phyloP scores from a whole-genome alignment of 2,797 vertebrate genomes.

The Hoplostethus atlanticus region DNA sequence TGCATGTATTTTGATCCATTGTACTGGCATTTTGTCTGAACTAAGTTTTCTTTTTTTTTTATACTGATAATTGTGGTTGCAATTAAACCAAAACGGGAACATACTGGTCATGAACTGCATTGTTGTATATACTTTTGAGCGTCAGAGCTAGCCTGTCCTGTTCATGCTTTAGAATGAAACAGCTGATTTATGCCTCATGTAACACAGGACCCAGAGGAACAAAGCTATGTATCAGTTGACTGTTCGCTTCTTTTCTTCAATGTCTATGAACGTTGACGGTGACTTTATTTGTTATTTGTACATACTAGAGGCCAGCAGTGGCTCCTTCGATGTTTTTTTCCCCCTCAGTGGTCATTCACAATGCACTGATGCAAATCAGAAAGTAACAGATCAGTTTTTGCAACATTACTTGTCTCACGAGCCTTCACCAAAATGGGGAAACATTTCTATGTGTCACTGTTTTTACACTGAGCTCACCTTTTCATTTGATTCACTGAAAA shows the following conservation, averaged over 20 bases:
- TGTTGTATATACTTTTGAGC: constrained; percentile 40
- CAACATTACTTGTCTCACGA: constrained; percentile 13
- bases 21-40: constrained; percentile 20
- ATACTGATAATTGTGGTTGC: constrained; percentile 40
- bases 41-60: constrained; percentile 13
- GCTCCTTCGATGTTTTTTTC: constrained; percentile 24
- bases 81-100: constrained; percentile 61
- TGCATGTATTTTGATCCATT: not conserved
- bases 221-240: constrained; percentile 10
- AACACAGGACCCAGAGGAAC: constrained; percentile 38
- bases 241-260: constrained; percentile 1
- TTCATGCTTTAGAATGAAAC: constrained; percentile 11
- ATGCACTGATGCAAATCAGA: constrained; percentile 44
- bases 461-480: constrained; percentile 36
- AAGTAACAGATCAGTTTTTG: constrained; percentile 28
- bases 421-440: constrained; percentile 42
- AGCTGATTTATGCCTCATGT: constrained; percentile 7
- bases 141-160: not conserved
- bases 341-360: constrained; percentile 45
- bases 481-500: constrained; percentile 53
- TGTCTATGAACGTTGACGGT: constrained; percentile 29
- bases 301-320: constrained; percentile 29
- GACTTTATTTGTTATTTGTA: constrained; percentile 29
- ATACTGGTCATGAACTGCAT: constrained; percentile 21
- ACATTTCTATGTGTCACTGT: constrained; percentile 10